Percentiles rank a stretch among this genome's conserved stretches.
phyloP scores from a whole-genome alignment of 1,140 invertebrate genomes.

The Drosophila navojoa region DNA sequence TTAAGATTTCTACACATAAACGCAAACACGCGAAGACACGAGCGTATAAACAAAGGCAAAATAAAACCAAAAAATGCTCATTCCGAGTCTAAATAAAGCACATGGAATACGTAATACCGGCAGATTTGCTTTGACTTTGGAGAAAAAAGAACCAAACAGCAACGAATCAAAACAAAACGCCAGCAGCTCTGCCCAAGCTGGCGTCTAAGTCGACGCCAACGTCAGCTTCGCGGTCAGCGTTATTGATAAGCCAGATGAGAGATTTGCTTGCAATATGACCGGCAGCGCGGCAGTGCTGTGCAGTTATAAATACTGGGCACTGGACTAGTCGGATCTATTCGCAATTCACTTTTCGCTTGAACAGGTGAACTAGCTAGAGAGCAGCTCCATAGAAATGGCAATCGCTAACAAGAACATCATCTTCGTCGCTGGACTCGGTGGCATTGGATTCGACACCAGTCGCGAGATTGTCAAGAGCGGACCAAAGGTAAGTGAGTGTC shows the following conservation, averaged over 20 bases:
- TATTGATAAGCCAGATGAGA: constrained; percentile 21
- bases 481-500: constrained; percentile 46
- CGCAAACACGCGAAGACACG: background rate
- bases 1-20: too few species aligned
- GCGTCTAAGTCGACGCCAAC: background rate
- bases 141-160: constrained; percentile 27
- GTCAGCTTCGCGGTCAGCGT: constrained; percentile 1
- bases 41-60: background rate
- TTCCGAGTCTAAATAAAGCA: constrained; percentile 27
- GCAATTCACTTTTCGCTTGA: constrained; percentile 14
- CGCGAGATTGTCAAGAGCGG: constrained; percentile 60
- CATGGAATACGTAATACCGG: constrained; percentile 39
- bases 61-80: background rate
- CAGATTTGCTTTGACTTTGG: constrained; percentile 12
- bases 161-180: constrained; percentile 6
- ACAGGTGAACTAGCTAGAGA: constrained; percentile 39
- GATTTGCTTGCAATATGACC: constrained; percentile 31
- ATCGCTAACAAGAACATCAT: constrained; percentile 75
- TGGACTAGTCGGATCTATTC: constrained; percentile 17
- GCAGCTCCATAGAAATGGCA: constrained; percentile 43
- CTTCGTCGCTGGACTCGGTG: constrained; percentile 76
- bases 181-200: background rate
- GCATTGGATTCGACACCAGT: constrained; percentile 74
- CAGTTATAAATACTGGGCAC: constrained; percentile 61
- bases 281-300: constrained; percentile 20